Evolutionary conservation across 2,888 invertebrate genomes (phyloP).

Genomic region (Saturnia japonica): DNA sequence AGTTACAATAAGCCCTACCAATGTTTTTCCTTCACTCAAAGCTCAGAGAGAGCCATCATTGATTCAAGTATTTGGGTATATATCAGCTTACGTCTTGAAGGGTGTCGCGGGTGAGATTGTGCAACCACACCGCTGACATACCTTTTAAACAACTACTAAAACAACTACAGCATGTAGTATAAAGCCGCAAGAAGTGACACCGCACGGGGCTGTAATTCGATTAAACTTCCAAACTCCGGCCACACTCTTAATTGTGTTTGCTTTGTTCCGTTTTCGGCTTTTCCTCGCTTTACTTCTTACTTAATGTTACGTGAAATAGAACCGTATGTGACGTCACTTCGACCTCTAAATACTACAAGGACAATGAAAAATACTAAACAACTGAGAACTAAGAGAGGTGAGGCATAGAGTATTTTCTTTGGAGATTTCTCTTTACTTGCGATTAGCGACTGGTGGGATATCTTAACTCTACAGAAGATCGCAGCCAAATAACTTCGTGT

Average conservation of each 20-base stretch:
- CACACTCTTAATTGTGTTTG: slow-evolving; percentile 54
- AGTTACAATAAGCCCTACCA: no score
- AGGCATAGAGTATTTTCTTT: not conserved
- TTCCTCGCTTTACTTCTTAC: slow-evolving; percentile 4
- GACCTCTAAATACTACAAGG: not conserved
- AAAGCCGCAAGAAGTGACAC: slow-evolving; percentile 46
- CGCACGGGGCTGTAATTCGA: slow-evolving; percentile 56
- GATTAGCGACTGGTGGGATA: no score
- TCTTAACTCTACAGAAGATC: no score
- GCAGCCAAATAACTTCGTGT: no score
- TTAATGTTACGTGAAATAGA: slow-evolving; percentile 5
- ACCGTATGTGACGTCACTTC: not conserved
- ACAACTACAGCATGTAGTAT: slow-evolving; percentile 3
- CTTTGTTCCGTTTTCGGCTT: slow-evolving; percentile 7
- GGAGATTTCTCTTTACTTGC: no score
- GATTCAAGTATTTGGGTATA: not conserved
- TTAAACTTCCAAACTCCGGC: slow-evolving; percentile 59
- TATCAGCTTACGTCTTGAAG: not conserved
- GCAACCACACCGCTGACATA: not conserved
- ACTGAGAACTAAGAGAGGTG: not conserved
- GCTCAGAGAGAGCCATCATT: no score
- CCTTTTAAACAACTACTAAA: not conserved
- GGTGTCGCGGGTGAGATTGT: not conserved
- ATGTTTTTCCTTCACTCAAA: no score
- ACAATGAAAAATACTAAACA: not conserved